A percentile compares a stretch with the other conserved stretches of the same genome.
These are phyloP conservation scores for Glomeris marginata DNA, from an alignment of 2,888 invertebrate genomes.

Conservation along the genomic window DNA sequence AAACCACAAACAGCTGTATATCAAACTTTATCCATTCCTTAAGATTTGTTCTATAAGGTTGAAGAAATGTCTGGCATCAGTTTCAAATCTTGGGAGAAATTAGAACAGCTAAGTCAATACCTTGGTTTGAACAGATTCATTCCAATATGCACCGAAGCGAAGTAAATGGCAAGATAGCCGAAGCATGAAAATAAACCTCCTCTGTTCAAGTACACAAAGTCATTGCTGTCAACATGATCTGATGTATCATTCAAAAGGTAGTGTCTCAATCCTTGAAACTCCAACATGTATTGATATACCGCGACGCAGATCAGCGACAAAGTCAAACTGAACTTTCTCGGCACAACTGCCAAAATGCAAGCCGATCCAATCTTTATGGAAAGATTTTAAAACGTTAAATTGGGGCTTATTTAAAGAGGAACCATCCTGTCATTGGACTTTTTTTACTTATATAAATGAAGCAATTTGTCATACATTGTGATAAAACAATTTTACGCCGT, in stretches of 20 bases:
- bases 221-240: background rate
- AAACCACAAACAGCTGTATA: too few relatives aligned
- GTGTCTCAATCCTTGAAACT: background rate
- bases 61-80: background rate
- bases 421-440: too few relatives aligned
- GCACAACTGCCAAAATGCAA: background rate
- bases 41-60: background rate
- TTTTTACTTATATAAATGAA: too few relatives aligned
- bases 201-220: background rate
- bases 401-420: too few relatives aligned
- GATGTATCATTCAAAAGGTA: background rate
- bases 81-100: too few relatives aligned
- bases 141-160: background rate
- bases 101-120: too few relatives aligned
- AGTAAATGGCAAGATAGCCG: conserved; percentile 4
- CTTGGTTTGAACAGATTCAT: background rate
- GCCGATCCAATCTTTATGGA: conserved; percentile 3
- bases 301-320: background rate
- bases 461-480: too few relatives aligned
- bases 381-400: background rate
- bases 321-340: background rate
- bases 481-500: too few relatives aligned
- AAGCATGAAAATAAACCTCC: conserved; percentile 4
- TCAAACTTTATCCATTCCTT: too few relatives aligned
- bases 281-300: conserved; percentile 3